Base-by-base conservation (phyloP, 2,888 invertebrate species). In the Sinotaia quadrata region DNA sequence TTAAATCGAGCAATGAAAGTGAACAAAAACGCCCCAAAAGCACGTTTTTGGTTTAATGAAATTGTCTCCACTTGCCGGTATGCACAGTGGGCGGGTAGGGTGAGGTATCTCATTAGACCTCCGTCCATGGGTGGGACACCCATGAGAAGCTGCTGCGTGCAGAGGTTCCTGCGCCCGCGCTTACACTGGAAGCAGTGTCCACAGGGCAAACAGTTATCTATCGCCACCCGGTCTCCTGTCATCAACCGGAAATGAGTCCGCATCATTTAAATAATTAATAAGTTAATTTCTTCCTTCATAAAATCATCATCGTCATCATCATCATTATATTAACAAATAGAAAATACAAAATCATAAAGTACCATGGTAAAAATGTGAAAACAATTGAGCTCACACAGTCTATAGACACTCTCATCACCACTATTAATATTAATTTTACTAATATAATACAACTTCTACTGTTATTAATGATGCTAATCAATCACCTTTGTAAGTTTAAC, bases 151-250 rank as follows among this genome's bases (percentile, higher is more conserved):
- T 29, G 37, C 33, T 65, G 52, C 2, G n/a, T 10, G 52, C 72
- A 73, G 10, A 65, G 33, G 56, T 73, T 73, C 24, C 15, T 24
- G 3, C 65, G 58, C 1, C 57, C 49, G n/a, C 41, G 44, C 29
- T 44, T 54, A 51, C 72, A 73, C 21, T 65, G 69, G 12, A 5
- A 27, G 49, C 72, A 73, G 12, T 36, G 7, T 4, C 63, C 60
- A 31, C 72, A 73, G 15, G 67, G 24, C 29, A 67, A 41, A 8
- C 51, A 31, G n/a, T 52, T 63, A 57, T 73, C 72, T 8, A 73
- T 56, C 7, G 72, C 65, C 15, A 73, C 67, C 12, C 67, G 31
- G 56, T 73, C 67, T 8, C 72, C 72, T 73, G 47, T n/a, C 21
- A 51, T 29, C n/a, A 24, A 29, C 34, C 12, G 4, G 10, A 41